These are phyloP conservation scores for Morus bassanus DNA, from an alignment of 2,797 vertebrate species.

Conservation along the genomic window DNA sequence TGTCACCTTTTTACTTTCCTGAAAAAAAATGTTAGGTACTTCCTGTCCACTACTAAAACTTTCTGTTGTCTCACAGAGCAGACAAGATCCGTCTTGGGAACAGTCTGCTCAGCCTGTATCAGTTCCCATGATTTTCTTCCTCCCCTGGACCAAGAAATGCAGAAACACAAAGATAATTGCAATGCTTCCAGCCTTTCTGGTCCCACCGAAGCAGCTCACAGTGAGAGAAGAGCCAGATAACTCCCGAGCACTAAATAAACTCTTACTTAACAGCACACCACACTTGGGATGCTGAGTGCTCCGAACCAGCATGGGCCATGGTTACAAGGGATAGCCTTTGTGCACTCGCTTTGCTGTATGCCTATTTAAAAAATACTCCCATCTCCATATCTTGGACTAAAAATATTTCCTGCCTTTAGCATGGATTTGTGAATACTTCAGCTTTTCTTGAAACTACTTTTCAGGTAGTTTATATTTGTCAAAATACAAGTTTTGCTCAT, in stretches of 20 bases:
- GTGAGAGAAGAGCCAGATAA: neutral
- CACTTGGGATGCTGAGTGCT: too few relatives aligned
- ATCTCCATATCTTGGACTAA: neutral
- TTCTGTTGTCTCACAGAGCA: neutral
- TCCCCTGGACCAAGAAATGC: neutral
- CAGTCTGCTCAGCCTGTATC: neutral
- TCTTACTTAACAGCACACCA: accelerated
- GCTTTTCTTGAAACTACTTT: neutral
- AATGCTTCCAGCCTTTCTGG: neutral
- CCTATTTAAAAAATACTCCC: neutral
- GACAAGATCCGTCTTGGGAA: neutral
- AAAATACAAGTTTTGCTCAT: neutral
- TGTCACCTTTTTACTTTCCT: neutral
- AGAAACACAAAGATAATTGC: neutral
- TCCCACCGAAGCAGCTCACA: neutral
- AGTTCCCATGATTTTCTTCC: neutral
- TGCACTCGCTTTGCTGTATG: neutral
- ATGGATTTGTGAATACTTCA: neutral
- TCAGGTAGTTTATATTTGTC: neutral
- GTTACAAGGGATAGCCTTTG: neutral
- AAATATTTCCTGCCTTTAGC: neutral
- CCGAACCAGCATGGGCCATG: accelerated
- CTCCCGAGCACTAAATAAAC: neutral
- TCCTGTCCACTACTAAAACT: neutral
- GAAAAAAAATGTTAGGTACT: neutral